phyloP scores from a whole-genome alignment of 1,140 invertebrate genomes.

The Copidosoma floridanum region DNA sequence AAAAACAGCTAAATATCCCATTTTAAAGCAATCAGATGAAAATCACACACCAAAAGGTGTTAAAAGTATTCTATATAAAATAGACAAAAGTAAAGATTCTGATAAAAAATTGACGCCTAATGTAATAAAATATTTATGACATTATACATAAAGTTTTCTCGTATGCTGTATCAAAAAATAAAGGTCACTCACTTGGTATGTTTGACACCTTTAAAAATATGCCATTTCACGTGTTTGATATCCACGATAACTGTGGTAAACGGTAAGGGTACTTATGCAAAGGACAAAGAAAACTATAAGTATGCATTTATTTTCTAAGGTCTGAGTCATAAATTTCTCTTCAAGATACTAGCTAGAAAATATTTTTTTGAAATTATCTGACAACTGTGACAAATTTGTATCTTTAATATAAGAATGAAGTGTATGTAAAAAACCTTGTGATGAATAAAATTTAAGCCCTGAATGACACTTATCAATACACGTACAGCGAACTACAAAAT shows the following conservation, averaged over 20 bases:
- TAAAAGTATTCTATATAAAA: slow-evolving; percentile 10
- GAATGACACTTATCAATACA: too few relatives aligned
- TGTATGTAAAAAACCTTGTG: too few relatives aligned
- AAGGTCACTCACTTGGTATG: background rate
- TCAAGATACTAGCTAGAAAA: background rate
- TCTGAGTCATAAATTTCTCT: slow-evolving; percentile 4
- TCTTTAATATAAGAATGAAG: too few relatives aligned
- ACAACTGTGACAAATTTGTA: slow-evolving; percentile 2
- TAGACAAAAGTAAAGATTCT: too few relatives aligned
- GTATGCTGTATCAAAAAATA: slow-evolving; percentile 11
- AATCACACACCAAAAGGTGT: slow-evolving; percentile 21
- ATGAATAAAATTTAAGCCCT: too few relatives aligned
- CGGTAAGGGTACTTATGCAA: slow-evolving; percentile 5
- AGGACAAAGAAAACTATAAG: slow-evolving; percentile 15
- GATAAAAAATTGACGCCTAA: slow-evolving; percentile 11
- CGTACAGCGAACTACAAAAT: too few relatives aligned
- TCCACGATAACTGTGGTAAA: background rate
- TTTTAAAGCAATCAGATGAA: slow-evolving; percentile 7
- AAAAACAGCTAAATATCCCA: slow-evolving; percentile 1
- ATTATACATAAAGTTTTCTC: slow-evolving; percentile 19
- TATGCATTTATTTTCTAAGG: background rate
- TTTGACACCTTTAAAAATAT: slow-evolving; percentile 12
- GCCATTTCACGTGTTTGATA: slow-evolving; percentile 11
- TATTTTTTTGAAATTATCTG: background rate
- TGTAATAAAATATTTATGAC: slow-evolving; percentile 12